Conservation (phyloP, 2,888 invertebrate genomes). For the Phengaris alcon region DNA sequence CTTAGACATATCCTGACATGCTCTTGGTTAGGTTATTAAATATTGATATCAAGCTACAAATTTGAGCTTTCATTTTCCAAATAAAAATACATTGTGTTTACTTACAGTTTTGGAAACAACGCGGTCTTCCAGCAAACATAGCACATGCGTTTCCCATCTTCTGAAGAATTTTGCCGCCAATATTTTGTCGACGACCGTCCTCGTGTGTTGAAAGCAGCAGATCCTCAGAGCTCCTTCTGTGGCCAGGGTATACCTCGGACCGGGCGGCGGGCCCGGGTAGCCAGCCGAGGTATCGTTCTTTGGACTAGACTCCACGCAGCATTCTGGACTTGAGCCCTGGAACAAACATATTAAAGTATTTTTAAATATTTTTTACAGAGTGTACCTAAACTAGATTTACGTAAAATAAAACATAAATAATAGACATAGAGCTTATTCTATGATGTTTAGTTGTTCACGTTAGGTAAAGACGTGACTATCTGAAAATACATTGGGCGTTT, state of each 20-base stretch:
- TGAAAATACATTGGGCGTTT: too few relatives aligned
- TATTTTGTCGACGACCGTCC: constrained; percentile 88
- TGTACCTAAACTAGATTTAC: too few relatives aligned
- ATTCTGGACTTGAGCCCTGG: constrained; percentile 78
- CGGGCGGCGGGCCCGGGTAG: constrained; percentile 67
- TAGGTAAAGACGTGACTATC: too few relatives aligned
- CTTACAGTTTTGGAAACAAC: constrained; percentile 87
- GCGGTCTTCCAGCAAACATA: constrained; percentile 83
- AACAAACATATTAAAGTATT: constrained; percentile 28
- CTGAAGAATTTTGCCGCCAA: constrained; percentile 87
- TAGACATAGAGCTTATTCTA: too few relatives aligned
- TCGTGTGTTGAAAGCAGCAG: constrained; percentile 87
- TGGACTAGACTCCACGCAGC: constrained; percentile 67
- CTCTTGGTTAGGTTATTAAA: too few relatives aligned
- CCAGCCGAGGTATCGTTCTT: constrained; percentile 60
- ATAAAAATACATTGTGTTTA: constrained; percentile 29
- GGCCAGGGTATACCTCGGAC: constrained; percentile 84
- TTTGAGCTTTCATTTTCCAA: too few relatives aligned
- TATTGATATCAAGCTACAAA: too few relatives aligned
- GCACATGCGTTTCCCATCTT: constrained; percentile 87
- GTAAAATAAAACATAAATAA: too few relatives aligned
- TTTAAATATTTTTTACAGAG: not conserved
- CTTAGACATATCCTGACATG: too few relatives aligned
- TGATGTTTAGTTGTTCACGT: too few relatives aligned
- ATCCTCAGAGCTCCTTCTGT: constrained; percentile 86